Conservation (phyloP, 1,140 invertebrate species). For the Marisa cornuarietis region DNA sequence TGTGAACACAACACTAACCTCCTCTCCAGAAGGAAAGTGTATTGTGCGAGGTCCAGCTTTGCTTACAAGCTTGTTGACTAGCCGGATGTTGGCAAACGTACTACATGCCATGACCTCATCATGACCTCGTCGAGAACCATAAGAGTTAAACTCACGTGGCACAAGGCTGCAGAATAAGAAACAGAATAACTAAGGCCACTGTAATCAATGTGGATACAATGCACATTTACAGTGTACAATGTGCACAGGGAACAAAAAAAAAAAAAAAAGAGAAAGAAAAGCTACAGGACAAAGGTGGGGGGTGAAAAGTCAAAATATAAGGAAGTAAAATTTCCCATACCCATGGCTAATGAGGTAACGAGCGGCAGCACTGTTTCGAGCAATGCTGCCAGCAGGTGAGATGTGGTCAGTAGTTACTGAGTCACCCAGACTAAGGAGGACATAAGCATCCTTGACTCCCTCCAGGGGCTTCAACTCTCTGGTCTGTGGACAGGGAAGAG, state of each 20-base stretch:
- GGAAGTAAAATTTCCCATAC: slow-evolving; percentile 63
- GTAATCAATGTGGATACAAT: too few relatives aligned
- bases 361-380: slow-evolving; percentile 92
- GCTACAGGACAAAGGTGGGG: not conserved
- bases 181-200: not conserved
- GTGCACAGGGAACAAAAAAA: not conserved
- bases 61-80: slow-evolving; percentile 90
- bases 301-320: not conserved
- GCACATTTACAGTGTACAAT: not conserved
- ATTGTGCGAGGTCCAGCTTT: slow-evolving; percentile 88
- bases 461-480: slow-evolving; percentile 64
- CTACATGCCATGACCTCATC: slow-evolving; percentile 96
- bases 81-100: slow-evolving; percentile 97
- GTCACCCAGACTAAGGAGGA: slow-evolving; percentile 89
- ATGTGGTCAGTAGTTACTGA: slow-evolving; percentile 99
- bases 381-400: slow-evolving; percentile 96
- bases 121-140: slow-evolving; percentile 95
- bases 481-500: slow-evolving; percentile 48
- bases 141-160: slow-evolving; percentile 96
- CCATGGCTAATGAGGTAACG: slow-evolving; percentile 78
- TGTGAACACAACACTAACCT: slow-evolving; percentile 67
- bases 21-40: slow-evolving; percentile 87
- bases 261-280: too few relatives aligned
- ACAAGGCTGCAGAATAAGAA: slow-evolving; percentile 75
- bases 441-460: slow-evolving; percentile 74